Conservation (phyloP, 2,797 vertebrate species). For the Alectoris magna region DNA sequence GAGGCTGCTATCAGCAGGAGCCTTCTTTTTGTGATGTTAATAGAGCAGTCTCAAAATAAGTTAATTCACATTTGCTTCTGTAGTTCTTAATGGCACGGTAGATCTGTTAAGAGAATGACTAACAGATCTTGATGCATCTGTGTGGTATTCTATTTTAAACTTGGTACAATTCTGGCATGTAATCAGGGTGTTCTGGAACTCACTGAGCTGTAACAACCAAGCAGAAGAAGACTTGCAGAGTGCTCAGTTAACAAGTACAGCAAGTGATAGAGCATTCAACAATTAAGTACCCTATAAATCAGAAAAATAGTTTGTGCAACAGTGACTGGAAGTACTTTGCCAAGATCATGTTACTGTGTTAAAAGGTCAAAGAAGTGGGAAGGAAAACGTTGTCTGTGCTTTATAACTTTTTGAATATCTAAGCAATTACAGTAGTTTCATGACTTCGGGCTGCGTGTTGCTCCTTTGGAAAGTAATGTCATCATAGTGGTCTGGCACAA, state of each 20-base stretch:
- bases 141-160: slow-evolving; percentile 61
- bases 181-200: slow-evolving; percentile 34
- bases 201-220: slow-evolving; percentile 14
- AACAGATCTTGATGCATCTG: slow-evolving; percentile 47
- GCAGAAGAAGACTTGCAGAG: slow-evolving; percentile 17
- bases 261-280: background rate
- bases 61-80: slow-evolving; percentile 56
- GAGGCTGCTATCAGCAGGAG: background rate
- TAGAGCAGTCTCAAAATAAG: slow-evolving; percentile 47
- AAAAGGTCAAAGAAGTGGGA: background rate
- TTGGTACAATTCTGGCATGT: background rate
- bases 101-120: slow-evolving; percentile 60
- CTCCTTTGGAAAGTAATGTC: background rate
- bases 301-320: background rate
- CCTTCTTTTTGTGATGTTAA: slow-evolving; percentile 48
- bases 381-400: background rate
- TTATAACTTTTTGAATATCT: background rate
- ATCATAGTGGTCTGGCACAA: background rate
- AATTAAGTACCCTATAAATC: slow-evolving; percentile 8
- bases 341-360: background rate
- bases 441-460: background rate
- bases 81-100: slow-evolving; percentile 10
- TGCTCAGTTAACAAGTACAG: background rate
- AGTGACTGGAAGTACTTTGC: background rate
- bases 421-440: background rate